Base-by-base conservation (phyloP, 2,888 invertebrate genomes). In the Ophraella communa region DNA sequence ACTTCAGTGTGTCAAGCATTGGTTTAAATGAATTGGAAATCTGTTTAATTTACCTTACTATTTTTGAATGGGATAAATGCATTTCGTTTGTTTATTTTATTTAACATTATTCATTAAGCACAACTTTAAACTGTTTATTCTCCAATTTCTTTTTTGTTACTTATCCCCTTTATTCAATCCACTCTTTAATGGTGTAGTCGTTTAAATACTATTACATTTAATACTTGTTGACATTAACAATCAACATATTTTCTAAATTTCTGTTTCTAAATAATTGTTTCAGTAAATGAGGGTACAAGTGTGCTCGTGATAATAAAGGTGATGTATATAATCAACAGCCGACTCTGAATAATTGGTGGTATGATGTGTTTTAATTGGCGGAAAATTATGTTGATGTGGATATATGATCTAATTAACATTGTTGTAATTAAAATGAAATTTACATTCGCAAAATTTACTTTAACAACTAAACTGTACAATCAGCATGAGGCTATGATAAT, bases 371-470 rank as follows among this genome's bases (percentile, higher is more conserved):
- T 65, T 58, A 65, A 59, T 65, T 65, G 53, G 62, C 56, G 68
- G 64, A 67, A 72, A 66, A 70, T 72, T 71, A 68, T 68, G 57
- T 57, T 57, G 47, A 47, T 49, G 57, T 47, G 35, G 33, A 57
- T 64, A 62, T 67, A 64, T 69, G 61, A 67, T 65, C 64, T 63
- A 69, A 69, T 72, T 68, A 68, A 69, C 70, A 63, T 68, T 67
- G 64, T 61, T 64, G 68, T 70, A 72, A 70, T 72, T 72, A 72
- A 72, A 71, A 69, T 53, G 62, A 64, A 71, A 72, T 72, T 72
- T 72, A 71, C 67, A 66, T 64, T 67, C 60, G 57, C 42, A 72
- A 70, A 70, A 69, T 71, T 69, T 63, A 65, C 68, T 62, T 65
- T 56, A 63, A 69, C 66, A 63, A 66, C 68, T 59, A 65, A 68